These are phyloP conservation scores for Protonemura montana DNA, from an alignment of 2,888 invertebrate species.

Conservation along the genomic window DNA sequence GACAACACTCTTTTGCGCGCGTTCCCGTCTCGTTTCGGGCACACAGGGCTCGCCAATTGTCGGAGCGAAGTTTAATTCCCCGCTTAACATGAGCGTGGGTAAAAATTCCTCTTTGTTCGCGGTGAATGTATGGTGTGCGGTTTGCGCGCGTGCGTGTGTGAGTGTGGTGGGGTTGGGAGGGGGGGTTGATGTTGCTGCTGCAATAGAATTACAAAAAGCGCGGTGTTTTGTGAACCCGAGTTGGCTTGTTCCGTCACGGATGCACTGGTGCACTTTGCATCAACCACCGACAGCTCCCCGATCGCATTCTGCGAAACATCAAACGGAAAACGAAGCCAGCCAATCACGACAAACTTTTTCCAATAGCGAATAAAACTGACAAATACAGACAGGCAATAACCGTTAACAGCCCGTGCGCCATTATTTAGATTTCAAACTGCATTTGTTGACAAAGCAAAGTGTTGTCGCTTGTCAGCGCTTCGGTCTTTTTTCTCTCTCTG, in stretches of 20 bases:
- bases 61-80: neutral
- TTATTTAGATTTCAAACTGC: neutral
- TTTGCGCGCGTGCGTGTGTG: too few relatives aligned
- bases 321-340: neutral
- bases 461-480: neutral
- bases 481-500: neutral
- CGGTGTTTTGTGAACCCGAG: neutral
- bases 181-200: neutral
- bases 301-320: neutral
- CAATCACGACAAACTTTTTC: neutral
- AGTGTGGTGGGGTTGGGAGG: too few relatives aligned
- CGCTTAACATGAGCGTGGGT: neutral
- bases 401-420: neutral
- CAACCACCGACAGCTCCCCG: neutral
- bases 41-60: neutral
- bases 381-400: neutral
- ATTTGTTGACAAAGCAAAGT: constrained; percentile 7
- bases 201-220: neutral
- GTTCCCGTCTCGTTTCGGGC: neutral
- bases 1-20: neutral
- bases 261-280: neutral
- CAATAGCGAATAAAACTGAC: neutral
- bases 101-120: neutral
- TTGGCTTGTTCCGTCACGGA: neutral
- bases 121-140: neutral